Conservation (phyloP, 2,797 vertebrate species). For the Sebastes trivittatus region DNA sequence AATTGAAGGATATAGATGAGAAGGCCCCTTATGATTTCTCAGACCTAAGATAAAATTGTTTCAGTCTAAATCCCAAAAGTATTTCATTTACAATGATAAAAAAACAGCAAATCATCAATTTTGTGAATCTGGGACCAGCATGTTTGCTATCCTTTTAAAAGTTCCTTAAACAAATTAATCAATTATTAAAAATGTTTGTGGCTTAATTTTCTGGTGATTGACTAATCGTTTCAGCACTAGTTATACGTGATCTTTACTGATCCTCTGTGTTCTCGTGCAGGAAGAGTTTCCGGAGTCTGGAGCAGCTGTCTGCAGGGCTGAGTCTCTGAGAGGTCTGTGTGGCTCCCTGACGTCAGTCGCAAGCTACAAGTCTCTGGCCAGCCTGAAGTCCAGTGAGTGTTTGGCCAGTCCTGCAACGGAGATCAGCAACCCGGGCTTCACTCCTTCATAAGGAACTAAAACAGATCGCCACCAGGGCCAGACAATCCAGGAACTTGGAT, state of each 20-base stretch:
- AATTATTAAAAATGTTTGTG: background rate
- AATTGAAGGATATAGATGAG: background rate
- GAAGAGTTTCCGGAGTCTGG: conserved; percentile 92
- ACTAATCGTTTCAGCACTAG: background rate
- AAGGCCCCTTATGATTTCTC: background rate
- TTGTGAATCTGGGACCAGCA: background rate
- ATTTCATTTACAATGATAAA: background rate
- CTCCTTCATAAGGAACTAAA: conserved; percentile 81
- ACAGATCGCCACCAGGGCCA: background rate
- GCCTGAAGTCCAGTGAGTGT: conserved; percentile 95
- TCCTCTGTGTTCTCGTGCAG: conserved; percentile 68
- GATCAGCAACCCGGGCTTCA: conserved; percentile 91
- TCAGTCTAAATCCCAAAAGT: background rate
- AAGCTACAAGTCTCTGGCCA: conserved; percentile 97
- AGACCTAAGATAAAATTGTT: background rate
- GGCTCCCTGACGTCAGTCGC: conserved; percentile 94
- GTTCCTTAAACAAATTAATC: background rate
- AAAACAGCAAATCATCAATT: background rate
- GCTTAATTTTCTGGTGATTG: background rate
- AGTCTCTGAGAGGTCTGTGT: conserved; percentile 93
- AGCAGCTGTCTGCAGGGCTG: conserved; percentile 91
- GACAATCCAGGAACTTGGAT: conserved; percentile 50
- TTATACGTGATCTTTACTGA: background rate
- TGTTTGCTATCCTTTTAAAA: background rate
- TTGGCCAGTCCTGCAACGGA: conserved; percentile 93